Percentiles rank a stretch among this genome's conserved stretches.
phyloP scores from a whole-genome alignment of 2,113 vertebrate species.

The Candoia aspera region DNA sequence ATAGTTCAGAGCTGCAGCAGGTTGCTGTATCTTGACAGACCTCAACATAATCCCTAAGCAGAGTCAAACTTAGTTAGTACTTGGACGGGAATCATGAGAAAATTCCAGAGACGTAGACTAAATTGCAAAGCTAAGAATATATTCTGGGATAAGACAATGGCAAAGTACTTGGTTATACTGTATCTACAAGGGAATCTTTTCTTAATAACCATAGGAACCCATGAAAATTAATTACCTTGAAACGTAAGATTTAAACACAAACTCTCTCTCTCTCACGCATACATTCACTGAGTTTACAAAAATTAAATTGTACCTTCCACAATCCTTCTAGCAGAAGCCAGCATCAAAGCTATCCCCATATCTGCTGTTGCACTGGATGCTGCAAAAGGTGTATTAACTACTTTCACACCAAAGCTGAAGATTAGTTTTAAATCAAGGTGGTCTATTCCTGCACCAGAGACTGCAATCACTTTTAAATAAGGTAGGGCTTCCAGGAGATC shows the following conservation, averaged over 20 bases:
- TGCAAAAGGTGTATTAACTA: slow-evolving; percentile 74
- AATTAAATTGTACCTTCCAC: slow-evolving; percentile 71
- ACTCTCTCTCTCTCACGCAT: too few species aligned
- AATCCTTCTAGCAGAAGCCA: slow-evolving; percentile 78
- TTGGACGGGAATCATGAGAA: neutral
- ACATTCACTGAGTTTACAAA: neutral
- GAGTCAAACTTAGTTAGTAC: neutral
- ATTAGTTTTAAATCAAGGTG: slow-evolving; percentile 79
- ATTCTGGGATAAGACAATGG: neutral
- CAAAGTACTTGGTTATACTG: neutral
- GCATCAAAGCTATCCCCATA: slow-evolving; percentile 77
- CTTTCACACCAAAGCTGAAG: slow-evolving; percentile 73
- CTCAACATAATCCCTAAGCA: neutral
- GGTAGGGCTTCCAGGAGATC: slow-evolving; percentile 74
- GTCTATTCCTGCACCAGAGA: slow-evolving; percentile 76
- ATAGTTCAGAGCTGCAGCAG: neutral
- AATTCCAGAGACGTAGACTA: neutral
- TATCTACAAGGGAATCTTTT: neutral
- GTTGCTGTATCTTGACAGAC: neutral
- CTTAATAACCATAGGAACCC: neutral
- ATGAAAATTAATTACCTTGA: neutral
- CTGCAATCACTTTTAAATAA: slow-evolving; percentile 76
- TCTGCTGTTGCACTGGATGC: slow-evolving; percentile 80
- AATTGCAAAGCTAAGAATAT: neutral
- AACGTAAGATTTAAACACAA: neutral